A percentile compares a stretch with the other conserved stretches of the same genome.
Evolutionary conservation across 2,113 vertebrate species (phyloP).

Genomic region (Gallinago undulata): DNA sequence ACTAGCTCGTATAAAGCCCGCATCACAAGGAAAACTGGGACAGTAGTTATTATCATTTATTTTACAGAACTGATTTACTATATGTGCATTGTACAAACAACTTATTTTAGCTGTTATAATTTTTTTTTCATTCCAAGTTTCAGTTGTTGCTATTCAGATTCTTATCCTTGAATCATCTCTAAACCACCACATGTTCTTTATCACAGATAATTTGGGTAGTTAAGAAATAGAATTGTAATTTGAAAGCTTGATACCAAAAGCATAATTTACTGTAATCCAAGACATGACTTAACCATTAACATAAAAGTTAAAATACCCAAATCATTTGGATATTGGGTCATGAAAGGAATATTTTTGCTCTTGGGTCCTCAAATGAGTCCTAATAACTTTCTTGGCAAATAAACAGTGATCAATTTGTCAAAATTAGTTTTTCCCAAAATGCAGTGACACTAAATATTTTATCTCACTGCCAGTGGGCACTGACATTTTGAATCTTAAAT

Average conservation of each 20-base stretch:
- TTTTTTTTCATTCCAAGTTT: neutral
- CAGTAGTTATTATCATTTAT: neutral
- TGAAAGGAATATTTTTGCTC: slow-evolving; percentile 45
- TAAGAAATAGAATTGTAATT: slow-evolving; percentile 16
- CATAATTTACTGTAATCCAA: slow-evolving; percentile 36
- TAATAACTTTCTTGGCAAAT: slow-evolving; percentile 44
- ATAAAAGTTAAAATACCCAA: neutral
- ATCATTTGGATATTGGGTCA: neutral
- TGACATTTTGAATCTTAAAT: neutral
- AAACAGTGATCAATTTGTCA: slow-evolving; percentile 35
- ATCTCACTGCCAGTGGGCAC: neutral
- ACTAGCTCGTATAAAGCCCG: neutral
- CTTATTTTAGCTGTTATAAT: neutral
- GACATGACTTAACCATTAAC: slow-evolving; percentile 4
- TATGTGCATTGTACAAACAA: neutral
- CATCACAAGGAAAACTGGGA: neutral
- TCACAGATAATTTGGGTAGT: slow-evolving; percentile 28
- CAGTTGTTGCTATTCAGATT: neutral
- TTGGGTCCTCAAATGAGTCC: neutral
- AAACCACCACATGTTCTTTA: slow-evolving; percentile 25
- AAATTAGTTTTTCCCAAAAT: slow-evolving; percentile 20
- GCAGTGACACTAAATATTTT: neutral
- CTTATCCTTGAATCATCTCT: neutral
- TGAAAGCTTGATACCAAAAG: slow-evolving; percentile 44
- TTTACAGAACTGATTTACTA: neutral